Base-by-base conservation (phyloP, 2,888 invertebrate genomes). In the Oxystoma pomonae region DNA sequence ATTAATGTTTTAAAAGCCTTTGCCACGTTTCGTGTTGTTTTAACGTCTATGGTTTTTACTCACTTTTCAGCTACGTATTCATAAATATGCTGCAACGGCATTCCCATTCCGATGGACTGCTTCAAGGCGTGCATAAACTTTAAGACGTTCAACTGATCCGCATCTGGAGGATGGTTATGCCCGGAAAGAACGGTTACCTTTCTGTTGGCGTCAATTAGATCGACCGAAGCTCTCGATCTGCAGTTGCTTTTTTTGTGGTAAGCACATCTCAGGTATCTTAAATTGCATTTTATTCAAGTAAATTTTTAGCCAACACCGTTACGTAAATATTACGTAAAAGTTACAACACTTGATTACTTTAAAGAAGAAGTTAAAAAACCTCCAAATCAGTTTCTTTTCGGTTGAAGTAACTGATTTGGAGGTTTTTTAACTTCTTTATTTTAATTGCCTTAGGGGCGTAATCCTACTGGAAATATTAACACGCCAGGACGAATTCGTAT, bases 101-200 rank as follows among this genome's bases (percentile, higher is more conserved):
- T 53, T 17, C 67, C 50, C 16, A 65, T 53, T 1, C 61, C 62
- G 20, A 63, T 64, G 12, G 63, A 61, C n/a, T 66, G 59, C 35
- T 67, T 70, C 18, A 73, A 58, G 52, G 67, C 68, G 35, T 60
- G 61, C 55, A 71, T 61, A 61, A 74, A 73, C 5, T 67, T 67
- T 50, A 64, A 59, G n/a, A 67, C 63, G n/a, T 66, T 65, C 21
- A 69, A 66, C 58, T 71, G 68, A 5, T 66, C 60, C n/a, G 53
- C 35, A 58, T 68, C 67, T 1, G 69, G 67, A 16, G 69, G 69
- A 64, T 74, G 74, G 58, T 69, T 71, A 56, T 74, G 74, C 1
- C 58, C 58, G 20, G 68, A 66, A 17, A 69, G 66, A 12, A 70
- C 58, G 9, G 65, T 61, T 16, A 72, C 51, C 35, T 68, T 62